Base-by-base conservation (phyloP, 2,888 invertebrate genomes). In the Eurytoma californica region DNA sequence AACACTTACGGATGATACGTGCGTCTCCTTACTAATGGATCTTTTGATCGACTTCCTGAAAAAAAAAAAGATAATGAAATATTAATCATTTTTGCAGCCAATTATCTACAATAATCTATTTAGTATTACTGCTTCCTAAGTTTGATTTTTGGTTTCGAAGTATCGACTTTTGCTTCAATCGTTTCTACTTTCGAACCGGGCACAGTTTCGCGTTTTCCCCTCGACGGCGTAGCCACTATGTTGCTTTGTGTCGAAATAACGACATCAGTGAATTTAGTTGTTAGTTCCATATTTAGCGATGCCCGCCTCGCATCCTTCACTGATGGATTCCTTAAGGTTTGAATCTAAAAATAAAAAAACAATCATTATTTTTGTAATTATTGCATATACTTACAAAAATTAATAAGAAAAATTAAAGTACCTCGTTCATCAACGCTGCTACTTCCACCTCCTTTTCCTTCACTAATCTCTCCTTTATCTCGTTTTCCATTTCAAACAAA, bases 371-470 rank as follows among this genome's bases (percentile, higher is more conserved):
- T 13, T 30, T 18, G 24, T 53, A 4, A 24, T 24, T 24, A 24
- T 24, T 24, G 24, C 24, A 24, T 1, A 53, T 2, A 68, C 12
- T n/a, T 16, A 14, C 3, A n/a, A 13, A 16, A 55, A 63, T 30
- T 55, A 39, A 58, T 47, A 70, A 18, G 60, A 61, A 63, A 53
- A 53, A 66, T 3, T 16, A 12, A 13, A 5, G n/a, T 74, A 79
- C 79, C 70, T 79, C 60, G 4, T 20, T 28, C 60, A 47, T 70
- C 14, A 79, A 39, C n/a, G 24, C 18, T 5, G 69, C 57, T 18
- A 78, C 13, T 67, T 79, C 67, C 14, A 66, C 28, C 0, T 79
- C 61, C 16, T 57, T 75, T 28, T 28, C 14, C 16, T 67, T 58
- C 13, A 79, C 5, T 18, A 75, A 3, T 3, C 51, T 49, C 9